phyloP scores from a whole-genome alignment of 53 echinoderm and acorn worm species.

The Crossaster papposus region DNA sequence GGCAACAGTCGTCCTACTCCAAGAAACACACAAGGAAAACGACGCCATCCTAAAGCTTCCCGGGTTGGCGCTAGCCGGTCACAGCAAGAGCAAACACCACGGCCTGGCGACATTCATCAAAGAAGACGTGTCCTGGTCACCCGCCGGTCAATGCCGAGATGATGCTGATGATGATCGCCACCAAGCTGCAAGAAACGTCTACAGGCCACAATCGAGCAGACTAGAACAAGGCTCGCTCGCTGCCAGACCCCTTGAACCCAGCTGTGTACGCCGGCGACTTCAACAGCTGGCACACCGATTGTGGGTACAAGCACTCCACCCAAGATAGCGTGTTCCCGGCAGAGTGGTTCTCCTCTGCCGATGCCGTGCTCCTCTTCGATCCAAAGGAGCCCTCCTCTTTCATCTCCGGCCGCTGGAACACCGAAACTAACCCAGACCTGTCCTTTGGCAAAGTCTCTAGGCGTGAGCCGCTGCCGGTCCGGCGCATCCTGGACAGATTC shows the following conservation, averaged over 20 bases:
- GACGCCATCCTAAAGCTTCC: neutral
- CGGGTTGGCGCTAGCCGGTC: neutral
- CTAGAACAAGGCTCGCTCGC: neutral
- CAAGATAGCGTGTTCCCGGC: too few species aligned
- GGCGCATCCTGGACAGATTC: constrained; percentile 15
- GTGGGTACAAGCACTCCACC: too few species aligned
- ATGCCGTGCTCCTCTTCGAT: too few species aligned
- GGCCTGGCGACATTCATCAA: constrained; percentile 28
- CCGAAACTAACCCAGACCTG: constrained; percentile 18
- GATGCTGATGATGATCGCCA: too few species aligned
- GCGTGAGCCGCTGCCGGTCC: neutral
- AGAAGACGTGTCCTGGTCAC: neutral
- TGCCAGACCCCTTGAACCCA: neutral
- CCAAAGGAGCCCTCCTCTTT: neutral
- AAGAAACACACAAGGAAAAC: constrained; percentile 26
- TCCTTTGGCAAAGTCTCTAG: neutral
- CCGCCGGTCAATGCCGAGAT: constrained; percentile 9
- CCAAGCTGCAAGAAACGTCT: too few species aligned
- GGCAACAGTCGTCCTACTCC: constrained; percentile 21
- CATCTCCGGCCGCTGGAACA: neutral
- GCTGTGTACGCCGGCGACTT: too few species aligned
- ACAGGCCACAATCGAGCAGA: constrained; percentile 25
- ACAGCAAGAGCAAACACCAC: constrained; percentile 9
- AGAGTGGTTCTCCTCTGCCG: neutral
- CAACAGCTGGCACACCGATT: too few species aligned